Evolutionary conservation across 2,888 invertebrate species (phyloP), one percentile per base, ranked within the genome.

Genomic region (Branchipolynoe longqiensis): DNA sequence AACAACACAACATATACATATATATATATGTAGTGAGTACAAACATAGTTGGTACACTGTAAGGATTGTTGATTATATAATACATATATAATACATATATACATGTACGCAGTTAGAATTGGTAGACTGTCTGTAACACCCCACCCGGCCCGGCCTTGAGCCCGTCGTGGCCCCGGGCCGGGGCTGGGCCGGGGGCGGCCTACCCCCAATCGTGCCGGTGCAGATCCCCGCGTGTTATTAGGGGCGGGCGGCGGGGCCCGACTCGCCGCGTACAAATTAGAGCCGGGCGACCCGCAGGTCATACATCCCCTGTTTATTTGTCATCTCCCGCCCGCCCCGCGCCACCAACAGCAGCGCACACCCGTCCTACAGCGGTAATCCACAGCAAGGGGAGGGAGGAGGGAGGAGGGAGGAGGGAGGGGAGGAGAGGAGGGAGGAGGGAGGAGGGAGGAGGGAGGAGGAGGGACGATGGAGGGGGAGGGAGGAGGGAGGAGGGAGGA

Each of bases 221-320:
- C n/a, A n/a, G n/a, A n/a, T n/a, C n/a, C 56, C n/a, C 56, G 25
- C 56, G 56, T 56, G n/a, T 56, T 56, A 56, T 56, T 56, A 56
- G 56, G 56, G 56, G 56, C 56, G 56, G 56, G 56, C 22, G 22
- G 56, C 56, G n/a, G n/a, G 18, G 56, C 62, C 62, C 62, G n/a
- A 25, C 62, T 25, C 22, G 62, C 62, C 25, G 28, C 3, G 62
- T 62, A 62, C 62, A 62, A 62, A 62, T 62, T 62, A 62, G 62
- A 62, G 28, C 25, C 31, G 1, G 8, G 33, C 4, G 36, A 31
- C 28, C 62, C 62, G 28, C 28, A 62, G 62, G 62, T 62, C 69
- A 38, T 69, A 33, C 36, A 69, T 69, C 38, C 25, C 69, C 38
- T 69, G 69, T 69, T 69, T 69, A 69, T 69, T 69, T 69, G 69